Base-by-base conservation (phyloP, 2,797 vertebrate species). In the Chaenodraco wilsoni region DNA sequence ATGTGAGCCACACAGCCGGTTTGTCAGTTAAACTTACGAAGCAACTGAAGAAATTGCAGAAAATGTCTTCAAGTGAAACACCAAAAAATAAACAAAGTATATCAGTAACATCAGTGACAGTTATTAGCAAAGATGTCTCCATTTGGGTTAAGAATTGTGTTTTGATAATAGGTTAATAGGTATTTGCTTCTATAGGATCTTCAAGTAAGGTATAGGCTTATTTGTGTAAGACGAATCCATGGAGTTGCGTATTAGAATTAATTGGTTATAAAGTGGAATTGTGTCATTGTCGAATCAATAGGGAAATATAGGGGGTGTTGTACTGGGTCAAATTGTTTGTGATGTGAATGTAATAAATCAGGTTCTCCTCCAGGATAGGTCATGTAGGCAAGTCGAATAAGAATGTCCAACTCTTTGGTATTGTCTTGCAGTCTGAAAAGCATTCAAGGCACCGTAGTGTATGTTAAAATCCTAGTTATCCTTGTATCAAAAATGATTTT, bases 201-300 rank as follows among this genome's bases (percentile, higher is more conserved):
- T 69, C 15, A 12, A 31, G 12, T 16, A 14, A 9, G 50, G 10
- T 41, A 31, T 6, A 56, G 4, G 17, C 9, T 3, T 21, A 41
- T 14, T 33, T 17, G 41, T 63, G 41, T 1, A 17, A 6, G 10
- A 59, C 9, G 21, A 41, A 52, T 4, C 7, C 3, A 49, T n/a
- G 3, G 37, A 21, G 21, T 17, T 48, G 21, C 58, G 40, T 46
- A 59, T 14, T 16, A 46, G 6, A 40, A 67, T 50, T n/a, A 27
- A 4, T 27, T 27, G 27, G 43, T 19, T 19, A 69, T 4, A 51
- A 31, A 71, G 40, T 16, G 61, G 31, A 67, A 65, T 37, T n/a
- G 11, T 49, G 15, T 48, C 19, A 74, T 52, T 70, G 13, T 27
- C 27, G 27, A 76, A 58, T 52, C 33, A 55, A 51, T 16, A 21